Evolutionary conservation across 2,888 invertebrate species (phyloP), one percentile per base, ranked within the genome.

Genomic region (Mythimna vitellina): DNA sequence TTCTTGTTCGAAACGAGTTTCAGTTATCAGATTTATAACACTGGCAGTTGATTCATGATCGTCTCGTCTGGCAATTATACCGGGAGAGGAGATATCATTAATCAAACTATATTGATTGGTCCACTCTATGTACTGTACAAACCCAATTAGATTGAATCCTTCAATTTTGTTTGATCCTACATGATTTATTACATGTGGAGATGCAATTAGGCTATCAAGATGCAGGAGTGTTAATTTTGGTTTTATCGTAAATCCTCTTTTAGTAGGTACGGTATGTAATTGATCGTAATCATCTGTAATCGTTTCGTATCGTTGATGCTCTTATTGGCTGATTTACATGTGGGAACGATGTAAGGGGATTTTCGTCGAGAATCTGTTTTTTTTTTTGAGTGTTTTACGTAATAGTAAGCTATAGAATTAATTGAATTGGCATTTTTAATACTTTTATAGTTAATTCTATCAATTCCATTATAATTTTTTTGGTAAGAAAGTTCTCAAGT

Each of bases 51-150:
- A 95, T 95, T 95, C 95, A 95, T 94, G 93, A 93, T 89, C 88
- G 91, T 92, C 92, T 89, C 90, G 89, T 87, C 92, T 92, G 89
- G 95, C 95, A 96, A 95, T 95, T 95, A 95, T 93, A 93, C 89
- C 90, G 90, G 91, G 93, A 91, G 91, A 89, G 89, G 86, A 90
- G 91, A 93, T 94, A 93, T 92, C 94, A 96, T 96, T 95, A 96
- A 96, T 96, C 96, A 96, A 92, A 90, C 86, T 88, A 92, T 94
- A 95, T 95, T 94, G 96, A 95, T 96, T 95, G 95, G 91, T 92
- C 88, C 89, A 89, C 89, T 90, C 90, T 92, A 91, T 92, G 92
- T 93, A 94, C 93, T 92, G 92, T 93, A 94, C 93, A 93, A 92
- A 94, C 93, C 95, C 95, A 96, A 96, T 96, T 96, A 95, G 93